Percentiles rank a stretch among this genome's conserved stretches.
These are phyloP conservation scores for Eurois occulta DNA, from an alignment of 2,888 invertebrate species.

Conservation along the genomic window DNA sequence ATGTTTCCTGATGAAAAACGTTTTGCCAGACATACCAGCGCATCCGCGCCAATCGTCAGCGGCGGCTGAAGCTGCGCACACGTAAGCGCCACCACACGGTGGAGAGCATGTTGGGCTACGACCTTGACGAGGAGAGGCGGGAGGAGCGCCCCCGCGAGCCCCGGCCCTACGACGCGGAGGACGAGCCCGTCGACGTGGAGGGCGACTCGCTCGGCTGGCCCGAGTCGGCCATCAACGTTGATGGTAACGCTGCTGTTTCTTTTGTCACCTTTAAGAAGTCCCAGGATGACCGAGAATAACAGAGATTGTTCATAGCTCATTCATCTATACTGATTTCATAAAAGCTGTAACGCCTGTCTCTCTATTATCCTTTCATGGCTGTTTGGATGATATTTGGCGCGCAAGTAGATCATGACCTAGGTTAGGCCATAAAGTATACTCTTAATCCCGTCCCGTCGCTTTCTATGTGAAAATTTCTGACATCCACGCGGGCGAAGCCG, in stretches of 20 bases:
- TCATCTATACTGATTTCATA: not conserved
- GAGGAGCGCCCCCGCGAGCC: slow-evolving; percentile 85
- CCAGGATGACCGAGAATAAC: not conserved
- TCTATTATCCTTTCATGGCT: not conserved
- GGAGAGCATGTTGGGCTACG: slow-evolving; percentile 90
- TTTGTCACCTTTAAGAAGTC: not conserved
- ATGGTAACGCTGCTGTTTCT: slow-evolving; percentile 69
- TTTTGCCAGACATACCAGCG: slow-evolving; percentile 86
- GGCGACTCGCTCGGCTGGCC: slow-evolving; percentile 89
- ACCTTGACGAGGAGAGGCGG: slow-evolving; percentile 85
- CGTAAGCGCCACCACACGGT: slow-evolving; percentile 90
- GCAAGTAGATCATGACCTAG: not conserved
- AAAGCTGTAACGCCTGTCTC: too few species aligned
- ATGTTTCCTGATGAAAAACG: not conserved
- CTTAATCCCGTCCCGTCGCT: not conserved
- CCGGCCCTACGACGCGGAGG: slow-evolving; percentile 85
- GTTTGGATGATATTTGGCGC: not conserved
- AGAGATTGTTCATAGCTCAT: not conserved
- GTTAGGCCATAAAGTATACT: not conserved
- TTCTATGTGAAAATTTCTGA: not conserved
- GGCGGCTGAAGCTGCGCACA: slow-evolving; percentile 87
- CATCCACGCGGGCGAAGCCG: not conserved
- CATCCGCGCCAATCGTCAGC: slow-evolving; percentile 88
- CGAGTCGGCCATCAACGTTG: slow-evolving; percentile 84
- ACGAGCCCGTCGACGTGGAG: slow-evolving; percentile 89